Evolutionary conservation across 2,888 invertebrate species (phyloP).

Genomic region (Microctonus hyperodae): DNA sequence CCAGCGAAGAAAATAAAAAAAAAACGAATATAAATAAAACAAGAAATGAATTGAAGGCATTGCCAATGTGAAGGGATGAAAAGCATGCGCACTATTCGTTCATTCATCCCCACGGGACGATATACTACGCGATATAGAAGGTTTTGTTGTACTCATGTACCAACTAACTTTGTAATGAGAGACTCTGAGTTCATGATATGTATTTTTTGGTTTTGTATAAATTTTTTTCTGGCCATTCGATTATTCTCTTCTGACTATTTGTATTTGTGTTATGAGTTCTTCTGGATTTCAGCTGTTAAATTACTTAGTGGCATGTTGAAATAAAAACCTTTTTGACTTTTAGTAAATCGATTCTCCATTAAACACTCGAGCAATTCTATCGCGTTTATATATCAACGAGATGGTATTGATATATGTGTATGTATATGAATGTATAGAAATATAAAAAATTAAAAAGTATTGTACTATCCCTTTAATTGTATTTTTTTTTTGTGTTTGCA

Average conservation of each 20-base stretch:
- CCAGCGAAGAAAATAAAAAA: background rate
- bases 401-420: no score
- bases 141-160: background rate
- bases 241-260: background rate
- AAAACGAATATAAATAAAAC: background rate
- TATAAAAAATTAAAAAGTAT: no score
- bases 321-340: background rate
- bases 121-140: no score
- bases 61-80: conserved; percentile 1
- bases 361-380: background rate
- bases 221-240: background rate
- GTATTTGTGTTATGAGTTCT: background rate
- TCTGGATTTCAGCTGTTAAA: background rate
- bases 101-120: conserved; percentile 6
- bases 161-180: background rate
- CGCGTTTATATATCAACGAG: background rate
- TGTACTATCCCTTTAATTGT: no score
- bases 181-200: background rate
- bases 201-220: background rate
- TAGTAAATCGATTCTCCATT: background rate
- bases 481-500: no score
- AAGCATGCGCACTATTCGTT: conserved; percentile 5
- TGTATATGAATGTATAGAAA: no score
- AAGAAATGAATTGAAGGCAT: background rate
- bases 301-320: background rate